Percentiles rank a stretch among this genome's conserved stretches.
Conservation (phyloP, 2,888 invertebrate species). For the Luffia ferchaultella region DNA sequence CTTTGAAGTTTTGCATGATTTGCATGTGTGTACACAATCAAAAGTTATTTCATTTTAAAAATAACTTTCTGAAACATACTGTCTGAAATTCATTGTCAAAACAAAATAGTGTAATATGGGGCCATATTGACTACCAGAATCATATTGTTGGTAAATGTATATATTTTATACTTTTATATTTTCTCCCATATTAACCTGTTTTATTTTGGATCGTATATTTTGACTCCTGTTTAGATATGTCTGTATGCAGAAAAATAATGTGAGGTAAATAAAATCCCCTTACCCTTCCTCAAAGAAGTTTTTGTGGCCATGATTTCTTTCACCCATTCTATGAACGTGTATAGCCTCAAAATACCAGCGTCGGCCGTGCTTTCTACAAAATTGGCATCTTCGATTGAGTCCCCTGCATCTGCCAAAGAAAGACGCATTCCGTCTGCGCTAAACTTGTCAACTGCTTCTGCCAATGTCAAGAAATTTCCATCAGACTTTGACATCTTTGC, state of each 20-base stretch:
- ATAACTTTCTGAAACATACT: too few species aligned
- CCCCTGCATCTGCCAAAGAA: conserved; percentile 95
- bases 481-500: conserved; percentile 99
- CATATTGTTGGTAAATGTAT: not conserved
- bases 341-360: conserved; percentile 91
- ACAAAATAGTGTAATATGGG: too few species aligned
- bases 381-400: conserved; percentile 98
- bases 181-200: not conserved
- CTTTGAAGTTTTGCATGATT: too few species aligned
- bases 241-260: not conserved
- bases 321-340: conserved; percentile 96
- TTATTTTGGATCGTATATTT: too few species aligned
- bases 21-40: too few species aligned
- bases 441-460: conserved; percentile 90
- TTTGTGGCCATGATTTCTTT: conserved; percentile 80
- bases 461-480: conserved; percentile 94
- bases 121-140: too few species aligned
- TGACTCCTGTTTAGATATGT: too few species aligned
- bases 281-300: conserved; percentile 56
- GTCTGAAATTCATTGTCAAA: too few species aligned
- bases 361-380: conserved; percentile 96
- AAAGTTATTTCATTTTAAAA: too few species aligned
- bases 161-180: not conserved
- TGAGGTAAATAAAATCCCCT: conserved; percentile 4
- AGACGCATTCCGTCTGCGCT: conserved; percentile 97